These are phyloP conservation scores for Dicranocentrus wangi DNA, from an alignment of 2,888 invertebrate species.

Conservation along the genomic window DNA sequence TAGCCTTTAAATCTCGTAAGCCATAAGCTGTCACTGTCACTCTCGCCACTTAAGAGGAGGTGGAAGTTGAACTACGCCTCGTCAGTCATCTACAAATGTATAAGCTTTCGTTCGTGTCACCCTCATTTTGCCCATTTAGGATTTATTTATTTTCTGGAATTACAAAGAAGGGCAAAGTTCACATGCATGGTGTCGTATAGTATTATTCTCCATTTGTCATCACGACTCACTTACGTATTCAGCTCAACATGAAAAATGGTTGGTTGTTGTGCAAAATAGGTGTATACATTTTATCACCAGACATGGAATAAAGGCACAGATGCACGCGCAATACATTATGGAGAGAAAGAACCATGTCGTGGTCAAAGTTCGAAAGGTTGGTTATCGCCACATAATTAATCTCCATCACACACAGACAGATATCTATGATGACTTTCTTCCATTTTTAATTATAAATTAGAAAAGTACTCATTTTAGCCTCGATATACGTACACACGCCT, in stretches of 20 bases:
- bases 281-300: conserved; percentile 37
- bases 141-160: conserved; percentile 3
- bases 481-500: too few species aligned
- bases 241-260: not conserved
- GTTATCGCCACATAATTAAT: conserved; percentile 15
- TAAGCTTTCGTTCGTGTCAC: too few species aligned
- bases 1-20: too few species aligned
- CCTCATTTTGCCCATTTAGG: not conserved
- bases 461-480: too few species aligned
- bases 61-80: too few species aligned
- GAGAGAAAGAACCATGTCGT: conserved; percentile 16
- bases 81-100: too few species aligned
- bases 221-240: not conserved
- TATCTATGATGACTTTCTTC: too few species aligned
- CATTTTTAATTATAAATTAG: too few species aligned
- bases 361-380: conserved; percentile 50
- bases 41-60: too few species aligned
- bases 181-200: too few species aligned
- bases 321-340: not conserved
- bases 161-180: conserved; percentile 59
- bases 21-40: too few species aligned
- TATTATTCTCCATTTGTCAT: not conserved
- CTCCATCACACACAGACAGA: too few species aligned
- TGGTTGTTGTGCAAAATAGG: conserved; percentile 25
- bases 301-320: conserved; percentile 20